Conservation (phyloP, 2,797 vertebrate species). For the Pseudomugil tenellus region DNA sequence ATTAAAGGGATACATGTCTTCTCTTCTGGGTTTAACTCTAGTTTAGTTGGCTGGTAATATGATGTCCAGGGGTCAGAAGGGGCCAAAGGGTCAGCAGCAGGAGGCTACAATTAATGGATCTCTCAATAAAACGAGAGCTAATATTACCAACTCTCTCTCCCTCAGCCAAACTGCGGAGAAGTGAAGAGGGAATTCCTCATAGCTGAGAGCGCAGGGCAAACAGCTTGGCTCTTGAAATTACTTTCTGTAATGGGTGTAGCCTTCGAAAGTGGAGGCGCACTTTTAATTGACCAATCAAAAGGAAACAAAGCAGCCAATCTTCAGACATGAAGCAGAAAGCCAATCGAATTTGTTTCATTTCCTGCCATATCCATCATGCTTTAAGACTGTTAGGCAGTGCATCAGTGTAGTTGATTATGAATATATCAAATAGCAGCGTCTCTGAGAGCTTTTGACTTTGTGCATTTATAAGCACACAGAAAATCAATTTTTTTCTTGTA, state of each 20-base stretch:
- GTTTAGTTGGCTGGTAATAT: constrained; percentile 71
- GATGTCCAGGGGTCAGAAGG: constrained; percentile 81
- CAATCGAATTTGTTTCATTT: constrained; percentile 77
- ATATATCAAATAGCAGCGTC: constrained; percentile 71
- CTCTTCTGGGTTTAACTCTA: constrained; percentile 26
- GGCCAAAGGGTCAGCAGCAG: constrained; percentile 82
- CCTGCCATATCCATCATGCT: constrained; percentile 68
- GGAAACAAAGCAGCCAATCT: constrained; percentile 73
- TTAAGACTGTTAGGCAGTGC: constrained; percentile 62
- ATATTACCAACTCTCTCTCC: constrained; percentile 79
- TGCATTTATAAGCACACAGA: constrained; percentile 59
- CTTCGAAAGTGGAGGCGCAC: constrained; percentile 67
- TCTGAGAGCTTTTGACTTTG: constrained; percentile 68
- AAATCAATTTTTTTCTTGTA: constrained; percentile 53
- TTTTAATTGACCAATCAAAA: constrained; percentile 81
- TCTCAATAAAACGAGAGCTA: constrained; percentile 84
- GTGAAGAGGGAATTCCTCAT: constrained; percentile 76
- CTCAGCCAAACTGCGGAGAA: constrained; percentile 63
- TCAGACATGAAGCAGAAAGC: constrained; percentile 62
- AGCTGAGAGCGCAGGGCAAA: constrained; percentile 69
- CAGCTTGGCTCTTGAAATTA: constrained; percentile 80
- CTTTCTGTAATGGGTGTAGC: constrained; percentile 72
- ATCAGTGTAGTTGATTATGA: constrained; percentile 75
- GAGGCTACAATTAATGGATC: constrained; percentile 85
- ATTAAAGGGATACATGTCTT: constrained; percentile 13